A percentile compares a stretch with the other conserved stretches of the same genome.
Conservation (phyloP, 1,140 invertebrate species). For the Melanaphis sacchari region DNA sequence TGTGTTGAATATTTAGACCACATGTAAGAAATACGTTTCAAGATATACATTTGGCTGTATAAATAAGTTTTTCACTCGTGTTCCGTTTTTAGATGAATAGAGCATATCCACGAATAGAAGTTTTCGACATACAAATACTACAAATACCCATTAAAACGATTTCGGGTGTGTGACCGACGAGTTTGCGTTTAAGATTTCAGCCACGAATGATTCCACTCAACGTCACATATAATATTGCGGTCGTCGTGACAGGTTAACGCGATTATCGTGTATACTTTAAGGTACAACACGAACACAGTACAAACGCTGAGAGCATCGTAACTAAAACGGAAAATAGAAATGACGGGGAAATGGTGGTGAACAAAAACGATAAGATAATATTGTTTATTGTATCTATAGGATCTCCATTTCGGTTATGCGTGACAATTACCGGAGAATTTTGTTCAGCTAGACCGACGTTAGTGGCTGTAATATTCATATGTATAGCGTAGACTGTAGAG, state of each 20-base stretch:
- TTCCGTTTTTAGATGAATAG: not conserved
- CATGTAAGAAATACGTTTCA: not conserved
- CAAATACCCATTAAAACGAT: not conserved
- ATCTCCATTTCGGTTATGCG: not conserved
- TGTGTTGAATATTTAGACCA: not conserved
- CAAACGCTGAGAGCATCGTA: not conserved
- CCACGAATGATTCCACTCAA: not conserved
- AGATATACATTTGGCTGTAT: not conserved
- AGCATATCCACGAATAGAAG: not conserved
- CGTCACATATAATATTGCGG: not conserved
- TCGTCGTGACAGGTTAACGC: not conserved
- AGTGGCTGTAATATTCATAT: not conserved
- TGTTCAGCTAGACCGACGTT: not conserved
- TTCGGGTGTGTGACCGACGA: not conserved
- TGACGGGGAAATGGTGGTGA: not conserved
- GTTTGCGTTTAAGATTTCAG: not conserved
- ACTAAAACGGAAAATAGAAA: not conserved
- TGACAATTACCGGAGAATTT: not conserved
- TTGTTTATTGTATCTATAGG: not conserved
- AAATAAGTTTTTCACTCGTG: not conserved
- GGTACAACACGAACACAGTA: not conserved
- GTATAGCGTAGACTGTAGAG: not conserved
- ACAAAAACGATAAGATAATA: not conserved
- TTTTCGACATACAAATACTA: not conserved
- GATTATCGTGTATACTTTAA: not conserved